Conservation (phyloP, 2,113 vertebrate species). For the Quiscalus mexicanus region DNA sequence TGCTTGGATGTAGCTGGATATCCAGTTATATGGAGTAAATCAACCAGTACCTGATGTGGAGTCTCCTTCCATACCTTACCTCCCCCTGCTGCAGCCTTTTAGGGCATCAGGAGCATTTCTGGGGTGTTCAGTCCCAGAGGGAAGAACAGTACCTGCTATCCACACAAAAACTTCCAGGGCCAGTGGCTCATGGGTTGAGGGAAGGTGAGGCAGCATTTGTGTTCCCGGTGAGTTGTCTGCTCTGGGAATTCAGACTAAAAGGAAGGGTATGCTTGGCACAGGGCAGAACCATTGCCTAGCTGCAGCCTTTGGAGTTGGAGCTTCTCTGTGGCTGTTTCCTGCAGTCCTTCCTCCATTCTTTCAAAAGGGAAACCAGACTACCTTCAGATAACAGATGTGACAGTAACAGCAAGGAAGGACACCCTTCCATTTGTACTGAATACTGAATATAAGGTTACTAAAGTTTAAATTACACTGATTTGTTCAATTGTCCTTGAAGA, state of each 20-base stretch:
- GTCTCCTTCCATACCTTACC: not conserved
- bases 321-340: not conserved
- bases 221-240: not conserved
- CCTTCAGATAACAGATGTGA: not conserved
- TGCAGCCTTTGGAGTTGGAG: not conserved
- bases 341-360: not conserved
- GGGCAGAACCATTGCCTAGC: rapidly evolving
- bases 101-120: rapidly evolving
- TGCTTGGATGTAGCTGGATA: not conserved
- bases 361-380: not conserved
- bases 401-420: not conserved
- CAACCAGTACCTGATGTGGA: not conserved
- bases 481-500: not conserved
- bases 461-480: not conserved
- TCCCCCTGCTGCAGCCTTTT: not conserved
- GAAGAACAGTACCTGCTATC: not conserved
- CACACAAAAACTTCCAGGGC: not conserved
- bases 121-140: not conserved
- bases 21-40: not conserved
- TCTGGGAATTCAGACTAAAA: not conserved
- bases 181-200: rapidly evolving
- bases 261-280: rapidly evolving
- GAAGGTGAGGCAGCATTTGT: not conserved
- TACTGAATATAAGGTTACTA: not conserved
- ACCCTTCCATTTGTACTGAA: not conserved